Conservation (phyloP, 2,888 invertebrate species). For the Eupithecia pulchellata region DNA sequence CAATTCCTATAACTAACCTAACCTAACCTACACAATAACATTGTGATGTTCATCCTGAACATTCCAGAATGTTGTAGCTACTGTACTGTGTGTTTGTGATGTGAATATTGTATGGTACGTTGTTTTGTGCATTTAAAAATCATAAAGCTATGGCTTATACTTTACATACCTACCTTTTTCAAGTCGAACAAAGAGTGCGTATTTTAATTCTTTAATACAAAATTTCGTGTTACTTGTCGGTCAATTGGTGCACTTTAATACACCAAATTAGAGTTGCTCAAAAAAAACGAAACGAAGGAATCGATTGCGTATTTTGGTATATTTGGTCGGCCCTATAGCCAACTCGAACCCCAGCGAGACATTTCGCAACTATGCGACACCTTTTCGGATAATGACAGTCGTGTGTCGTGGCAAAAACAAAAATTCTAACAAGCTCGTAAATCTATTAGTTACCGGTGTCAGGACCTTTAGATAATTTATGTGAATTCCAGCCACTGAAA, state of each 20-base stretch:
- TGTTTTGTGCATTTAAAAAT: neutral
- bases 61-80: neutral
- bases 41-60: neutral
- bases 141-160: neutral
- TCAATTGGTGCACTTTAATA: no score
- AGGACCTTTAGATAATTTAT: constrained; percentile 77
- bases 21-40: neutral
- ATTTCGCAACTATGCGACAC: constrained; percentile 39
- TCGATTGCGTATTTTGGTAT: no score
- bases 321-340: no score
- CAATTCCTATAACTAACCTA: neutral
- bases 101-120: no score
- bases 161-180: neutral
- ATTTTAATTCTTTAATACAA: no score
- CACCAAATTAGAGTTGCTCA: no score
- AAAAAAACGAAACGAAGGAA: no score
- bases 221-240: no score
- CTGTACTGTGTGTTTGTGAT: neutral
- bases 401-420: constrained; percentile 77
- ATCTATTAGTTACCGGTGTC: constrained; percentile 69
- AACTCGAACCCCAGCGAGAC: neutral
- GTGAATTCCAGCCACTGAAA: constrained; percentile 68
- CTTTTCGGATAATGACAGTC: constrained; percentile 66
- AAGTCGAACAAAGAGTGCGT: neutral
- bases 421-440: constrained; percentile 68